Evolutionary conservation across 2,888 invertebrate species (phyloP).

Genomic region (Cerceris rybyensis): DNA sequence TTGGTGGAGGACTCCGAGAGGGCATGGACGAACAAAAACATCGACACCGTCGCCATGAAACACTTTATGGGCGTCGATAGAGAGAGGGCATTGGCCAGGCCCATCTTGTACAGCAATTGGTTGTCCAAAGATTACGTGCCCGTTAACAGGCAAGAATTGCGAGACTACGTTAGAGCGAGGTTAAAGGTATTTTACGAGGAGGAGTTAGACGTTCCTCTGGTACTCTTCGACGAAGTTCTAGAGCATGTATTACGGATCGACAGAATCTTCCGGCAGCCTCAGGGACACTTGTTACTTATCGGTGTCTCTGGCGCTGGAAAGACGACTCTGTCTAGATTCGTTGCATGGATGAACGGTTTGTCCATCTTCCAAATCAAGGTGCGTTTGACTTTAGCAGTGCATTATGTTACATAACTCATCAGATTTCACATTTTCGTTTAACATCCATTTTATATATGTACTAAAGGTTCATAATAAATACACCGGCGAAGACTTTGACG

Average conservation of each 20-base stretch:
- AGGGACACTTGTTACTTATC: slow-evolving; percentile 98
- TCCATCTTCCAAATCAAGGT: slow-evolving; percentile 99
- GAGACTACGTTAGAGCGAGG: slow-evolving; percentile 98
- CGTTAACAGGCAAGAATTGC: slow-evolving; percentile 95
- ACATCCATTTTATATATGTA: not conserved
- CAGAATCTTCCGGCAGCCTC: slow-evolving; percentile 99
- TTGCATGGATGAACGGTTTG: slow-evolving; percentile 99
- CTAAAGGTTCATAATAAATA: slow-evolving; percentile 97
- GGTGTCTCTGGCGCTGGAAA: slow-evolving; percentile 99
- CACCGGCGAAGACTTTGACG: slow-evolving; percentile 99
- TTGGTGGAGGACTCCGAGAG: slow-evolving; percentile 97
- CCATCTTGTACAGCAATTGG: slow-evolving; percentile 99
- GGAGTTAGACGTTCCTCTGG: slow-evolving; percentile 98
- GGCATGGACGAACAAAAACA: slow-evolving; percentile 98
- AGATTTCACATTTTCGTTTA: not conserved
- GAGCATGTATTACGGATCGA: slow-evolving; percentile 99
- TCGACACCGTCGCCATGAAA: slow-evolving; percentile 94
- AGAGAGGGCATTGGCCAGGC: slow-evolving; percentile 93
- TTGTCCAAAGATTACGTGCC: slow-evolving; percentile 98
- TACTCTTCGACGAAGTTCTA: slow-evolving; percentile 99
- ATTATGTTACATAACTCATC: not conserved
- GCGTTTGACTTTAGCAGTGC: slow-evolving; percentile 20
- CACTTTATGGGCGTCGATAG: slow-evolving; percentile 96
- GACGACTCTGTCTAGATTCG: slow-evolving; percentile 99
- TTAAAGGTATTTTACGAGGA: slow-evolving; percentile 99